phyloP scores from a whole-genome alignment of 2,797 vertebrate species.

The Glyptemys insculpta region DNA sequence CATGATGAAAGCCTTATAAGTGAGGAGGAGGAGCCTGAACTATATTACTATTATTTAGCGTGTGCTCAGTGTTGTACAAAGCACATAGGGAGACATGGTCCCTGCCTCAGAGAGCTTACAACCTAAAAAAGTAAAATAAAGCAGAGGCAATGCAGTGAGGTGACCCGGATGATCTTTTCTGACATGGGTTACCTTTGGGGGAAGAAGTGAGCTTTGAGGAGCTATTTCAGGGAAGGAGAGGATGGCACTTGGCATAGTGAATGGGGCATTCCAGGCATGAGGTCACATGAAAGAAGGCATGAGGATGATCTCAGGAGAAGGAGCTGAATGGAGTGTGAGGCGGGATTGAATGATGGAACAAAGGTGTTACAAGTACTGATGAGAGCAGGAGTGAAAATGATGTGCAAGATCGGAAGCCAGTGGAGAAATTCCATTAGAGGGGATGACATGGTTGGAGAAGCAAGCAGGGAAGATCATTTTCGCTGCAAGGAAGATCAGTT shows the following conservation, averaged over 20 bases:
- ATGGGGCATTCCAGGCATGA: background rate
- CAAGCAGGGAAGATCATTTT: background rate
- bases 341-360: background rate
- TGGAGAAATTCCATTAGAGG: background rate
- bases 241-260: background rate
- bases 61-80: background rate
- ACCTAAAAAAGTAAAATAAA: background rate
- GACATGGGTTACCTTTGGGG: background rate
- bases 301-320: background rate
- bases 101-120: background rate
- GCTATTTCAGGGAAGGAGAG: background rate
- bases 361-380: background rate
- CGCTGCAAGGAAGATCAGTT: background rate
- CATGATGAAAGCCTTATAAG: background rate
- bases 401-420: background rate
- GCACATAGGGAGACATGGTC: background rate
- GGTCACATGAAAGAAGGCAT: background rate
- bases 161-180: background rate
- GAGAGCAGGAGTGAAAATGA: background rate
- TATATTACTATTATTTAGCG: background rate
- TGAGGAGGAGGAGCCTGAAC: background rate
- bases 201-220: background rate
- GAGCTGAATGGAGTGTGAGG: background rate
- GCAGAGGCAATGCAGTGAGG: background rate
- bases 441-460: rapidly evolving